phyloP scores from a whole-genome alignment of 1,140 invertebrate genomes.

The Kradibia gibbosae region DNA sequence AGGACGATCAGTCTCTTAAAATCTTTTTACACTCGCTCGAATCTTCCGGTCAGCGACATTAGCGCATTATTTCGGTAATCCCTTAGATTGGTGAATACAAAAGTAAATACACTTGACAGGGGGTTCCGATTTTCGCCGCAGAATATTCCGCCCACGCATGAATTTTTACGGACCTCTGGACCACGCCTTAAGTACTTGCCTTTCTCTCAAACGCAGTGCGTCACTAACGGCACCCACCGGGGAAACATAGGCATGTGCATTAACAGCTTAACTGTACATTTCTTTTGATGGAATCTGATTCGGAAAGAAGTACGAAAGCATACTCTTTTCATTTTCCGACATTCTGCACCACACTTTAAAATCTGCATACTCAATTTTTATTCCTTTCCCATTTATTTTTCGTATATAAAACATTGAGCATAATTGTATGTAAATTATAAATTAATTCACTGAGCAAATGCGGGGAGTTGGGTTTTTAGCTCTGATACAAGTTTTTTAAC shows the following conservation, averaged over 20 bases:
- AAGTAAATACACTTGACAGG: too few relatives aligned
- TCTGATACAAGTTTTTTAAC: neutral
- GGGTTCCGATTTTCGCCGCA: too few relatives aligned
- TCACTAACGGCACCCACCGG: conserved; percentile 18
- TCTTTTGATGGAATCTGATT: conserved; percentile 36
- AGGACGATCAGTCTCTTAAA: too few relatives aligned
- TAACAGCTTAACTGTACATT: neutral
- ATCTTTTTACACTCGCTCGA: too few relatives aligned
- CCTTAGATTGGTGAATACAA: too few relatives aligned
- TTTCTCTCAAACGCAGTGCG: neutral
- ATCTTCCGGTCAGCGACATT: too few relatives aligned
- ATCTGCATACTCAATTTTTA: neutral
- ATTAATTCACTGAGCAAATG: neutral
- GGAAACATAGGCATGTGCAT: neutral
- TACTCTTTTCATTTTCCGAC: conserved; percentile 1
- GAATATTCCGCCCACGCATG: neutral
- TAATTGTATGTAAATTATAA: conserved; percentile 18
- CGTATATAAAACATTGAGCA: neutral
- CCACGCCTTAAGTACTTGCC: conserved; percentile 4
- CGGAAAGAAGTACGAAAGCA: neutral
- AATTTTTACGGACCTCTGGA: neutral
- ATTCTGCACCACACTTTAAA: neutral
- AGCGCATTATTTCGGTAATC: too few relatives aligned
- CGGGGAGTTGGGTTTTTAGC: neutral
- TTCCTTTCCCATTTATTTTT: neutral